Conservation (phyloP, 2,113 vertebrate genomes). For the Carassius gibelio region DNA sequence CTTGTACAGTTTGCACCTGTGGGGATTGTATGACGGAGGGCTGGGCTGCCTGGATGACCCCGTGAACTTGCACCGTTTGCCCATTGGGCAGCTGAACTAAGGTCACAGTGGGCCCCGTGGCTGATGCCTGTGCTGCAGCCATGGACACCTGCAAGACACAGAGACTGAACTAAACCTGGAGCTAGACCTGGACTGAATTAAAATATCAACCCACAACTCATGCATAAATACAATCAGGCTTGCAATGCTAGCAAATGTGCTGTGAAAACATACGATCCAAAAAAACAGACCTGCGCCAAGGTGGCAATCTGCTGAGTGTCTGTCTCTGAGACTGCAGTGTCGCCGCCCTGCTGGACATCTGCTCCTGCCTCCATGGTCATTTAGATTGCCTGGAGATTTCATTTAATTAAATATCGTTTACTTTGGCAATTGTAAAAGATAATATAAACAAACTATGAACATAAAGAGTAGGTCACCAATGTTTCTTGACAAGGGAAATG, state of each 20-base stretch:
- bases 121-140: constrained; percentile 86
- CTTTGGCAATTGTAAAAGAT: neutral
- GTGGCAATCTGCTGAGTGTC: constrained; percentile 94
- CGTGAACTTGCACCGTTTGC: constrained; percentile 97
- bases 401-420: constrained; percentile 1
- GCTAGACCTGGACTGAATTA: neutral
- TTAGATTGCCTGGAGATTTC: constrained; percentile 82
- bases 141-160: constrained; percentile 83
- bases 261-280: neutral
- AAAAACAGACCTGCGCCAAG: constrained; percentile 85
- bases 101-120: constrained; percentile 89
- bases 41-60: constrained; percentile 97
- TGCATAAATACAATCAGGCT: neutral
- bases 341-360: constrained; percentile 95
- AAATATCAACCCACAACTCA: neutral
- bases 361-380: constrained; percentile 98
- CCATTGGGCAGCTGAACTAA: constrained; percentile 97
- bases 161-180: neutral
- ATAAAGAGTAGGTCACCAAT: neutral
- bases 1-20: constrained; percentile 96
- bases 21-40: constrained; percentile 98
- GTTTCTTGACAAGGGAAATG: neutral
- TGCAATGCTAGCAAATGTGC: neutral
- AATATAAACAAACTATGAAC: neutral
- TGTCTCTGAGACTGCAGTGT: constrained; percentile 90